phyloP scores from a whole-genome alignment of 2,113 vertebrate species.

The Pogona vitticeps region DNA sequence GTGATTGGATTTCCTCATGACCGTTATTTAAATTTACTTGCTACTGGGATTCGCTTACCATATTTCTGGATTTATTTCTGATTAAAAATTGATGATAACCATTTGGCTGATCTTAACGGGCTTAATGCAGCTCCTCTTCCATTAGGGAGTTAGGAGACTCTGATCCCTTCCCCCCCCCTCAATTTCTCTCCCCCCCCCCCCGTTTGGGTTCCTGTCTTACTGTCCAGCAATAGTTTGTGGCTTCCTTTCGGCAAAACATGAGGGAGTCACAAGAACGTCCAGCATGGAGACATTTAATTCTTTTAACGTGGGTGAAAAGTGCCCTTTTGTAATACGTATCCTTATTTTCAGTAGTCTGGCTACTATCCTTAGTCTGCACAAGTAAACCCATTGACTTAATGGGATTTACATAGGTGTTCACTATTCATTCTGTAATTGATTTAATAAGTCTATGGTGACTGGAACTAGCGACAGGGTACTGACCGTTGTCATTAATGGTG shows the following conservation, averaged over 20 bases:
- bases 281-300: not conserved
- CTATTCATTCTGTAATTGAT: no score
- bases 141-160: conserved; percentile 15
- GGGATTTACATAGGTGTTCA: no score
- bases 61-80: conserved; percentile 49
- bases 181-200: not conserved
- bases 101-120: conserved; percentile 60
- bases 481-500: no score
- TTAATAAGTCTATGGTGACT: no score
- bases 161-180: not conserved
- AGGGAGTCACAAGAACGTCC: not conserved
- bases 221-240: not conserved
- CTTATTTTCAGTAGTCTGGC: not conserved
- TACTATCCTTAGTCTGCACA: no score
- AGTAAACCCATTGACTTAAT: no score
- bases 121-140: conserved; percentile 49
- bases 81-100: conserved; percentile 78
- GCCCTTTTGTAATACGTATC: not conserved
- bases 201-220: not conserved
- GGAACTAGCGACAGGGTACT: no score
- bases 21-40: conserved; percentile 69
- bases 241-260: not conserved
- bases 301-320: not conserved
- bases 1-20: conserved; percentile 63
- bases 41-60: conserved; percentile 53